Evolutionary conservation across 2,113 vertebrate species (phyloP), one percentile per base, ranked within the genome.

Genomic region (Australoheros scitulus): DNA sequence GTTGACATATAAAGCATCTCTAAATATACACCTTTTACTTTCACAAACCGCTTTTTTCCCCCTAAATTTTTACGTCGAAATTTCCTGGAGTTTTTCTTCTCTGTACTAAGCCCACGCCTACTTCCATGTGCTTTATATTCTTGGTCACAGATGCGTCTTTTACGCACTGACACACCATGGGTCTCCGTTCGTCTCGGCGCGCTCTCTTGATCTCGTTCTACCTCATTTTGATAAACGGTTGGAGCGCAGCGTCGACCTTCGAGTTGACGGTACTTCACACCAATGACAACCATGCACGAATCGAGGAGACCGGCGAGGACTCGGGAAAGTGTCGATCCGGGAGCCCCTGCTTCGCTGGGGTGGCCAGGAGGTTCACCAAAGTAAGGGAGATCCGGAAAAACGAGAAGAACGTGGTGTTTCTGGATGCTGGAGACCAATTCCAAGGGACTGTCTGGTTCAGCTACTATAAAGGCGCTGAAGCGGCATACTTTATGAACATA

Each of bases 401-500:
- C 2, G 96, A 96, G 43, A 78, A 56, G 29, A 95, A 97, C 41
- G 96, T 98, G 65, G 84, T 98, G 88, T 89, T 98, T 50, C 92
- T 98, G 76, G 98, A 98, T 87, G 97, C 96, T 4, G 97, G 97
- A 3, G 97, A 98, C 87, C 97, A 99, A 94, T 98, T 96, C 90
- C 97, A 98, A 87, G 98, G 97, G 68, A 97, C 96, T 4, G 91
- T 98, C 52, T 99, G 97, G 97, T 98, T 98, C 92, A 97, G 96
- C 65, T 96, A 89, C 78, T 99, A 97, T 91, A 97, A 96, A 86
- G 97, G 97, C 4, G 2, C 65, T 0, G 97, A 98, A 87, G 97
- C 96, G 15, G 96, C 88, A 0, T 77, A 95, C 87, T 98, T 99
- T 92, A 98, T 98, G 97, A 97, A 97, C 87, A 93, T 92, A 68